A percentile compares a stretch with the other conserved stretches of the same genome.
phyloP scores from a whole-genome alignment of 2,113 vertebrate genomes.

The Himantopus leucocephalus region DNA sequence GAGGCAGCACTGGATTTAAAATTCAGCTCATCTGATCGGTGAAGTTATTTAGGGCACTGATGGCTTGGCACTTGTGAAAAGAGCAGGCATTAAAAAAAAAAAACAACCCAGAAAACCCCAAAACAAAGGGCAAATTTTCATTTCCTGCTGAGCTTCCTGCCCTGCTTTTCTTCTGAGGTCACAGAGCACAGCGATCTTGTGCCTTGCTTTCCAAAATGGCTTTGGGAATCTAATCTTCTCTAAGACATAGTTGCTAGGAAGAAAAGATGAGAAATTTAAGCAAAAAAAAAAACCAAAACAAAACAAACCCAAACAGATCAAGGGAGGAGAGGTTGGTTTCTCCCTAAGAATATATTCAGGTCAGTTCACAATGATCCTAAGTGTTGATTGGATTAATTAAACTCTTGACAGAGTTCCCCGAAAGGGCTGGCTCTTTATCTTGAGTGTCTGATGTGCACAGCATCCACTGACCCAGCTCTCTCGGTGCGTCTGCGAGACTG shows the following conservation, averaged over 20 bases:
- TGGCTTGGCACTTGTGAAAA: background rate
- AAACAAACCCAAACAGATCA: background rate
- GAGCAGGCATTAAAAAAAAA: background rate
- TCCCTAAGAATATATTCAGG: background rate
- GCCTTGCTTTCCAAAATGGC: background rate
- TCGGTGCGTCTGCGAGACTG: background rate
- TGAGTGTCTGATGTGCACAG: no score
- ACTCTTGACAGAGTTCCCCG: background rate
- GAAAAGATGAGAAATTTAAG: background rate
- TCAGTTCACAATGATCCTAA: background rate
- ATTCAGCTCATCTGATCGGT: background rate
- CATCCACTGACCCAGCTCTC: accelerated
- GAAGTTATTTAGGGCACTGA: background rate
- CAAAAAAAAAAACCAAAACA: background rate
- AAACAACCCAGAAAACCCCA: background rate
- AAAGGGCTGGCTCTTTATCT: background rate
- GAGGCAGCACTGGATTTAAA: background rate
- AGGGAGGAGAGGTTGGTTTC: background rate
- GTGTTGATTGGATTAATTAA: background rate
- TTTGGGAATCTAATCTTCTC: background rate
- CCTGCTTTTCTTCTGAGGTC: background rate
- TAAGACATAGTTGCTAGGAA: background rate
- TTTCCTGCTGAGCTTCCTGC: background rate
- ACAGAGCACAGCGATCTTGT: background rate
- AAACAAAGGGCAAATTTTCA: background rate